These are phyloP conservation scores for Heteractis magnifica DNA, from an alignment of 92 coral and sea anemone species.

Conservation along the genomic window DNA sequence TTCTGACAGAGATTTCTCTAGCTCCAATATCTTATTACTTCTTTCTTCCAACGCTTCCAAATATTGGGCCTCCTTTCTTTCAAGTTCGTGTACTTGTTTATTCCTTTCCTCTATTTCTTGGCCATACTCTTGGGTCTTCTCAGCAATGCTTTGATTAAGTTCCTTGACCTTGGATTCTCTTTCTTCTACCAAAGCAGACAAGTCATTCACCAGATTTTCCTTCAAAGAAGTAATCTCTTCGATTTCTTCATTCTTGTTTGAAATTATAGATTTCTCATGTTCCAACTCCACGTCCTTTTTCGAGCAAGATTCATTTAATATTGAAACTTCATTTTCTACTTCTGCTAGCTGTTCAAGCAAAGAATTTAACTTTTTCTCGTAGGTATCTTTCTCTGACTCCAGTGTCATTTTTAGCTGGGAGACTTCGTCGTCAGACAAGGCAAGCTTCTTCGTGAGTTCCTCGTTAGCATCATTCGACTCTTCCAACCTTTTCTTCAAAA, in stretches of 20 bases:
- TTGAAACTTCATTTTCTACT: constrained; percentile 41
- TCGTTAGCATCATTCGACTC: constrained; percentile 25
- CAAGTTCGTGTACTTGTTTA: constrained; percentile 36
- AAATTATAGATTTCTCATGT: constrained; percentile 17
- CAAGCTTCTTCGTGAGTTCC: constrained; percentile 17
- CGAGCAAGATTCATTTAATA: constrained; percentile 44
- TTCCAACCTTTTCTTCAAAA: constrained; percentile 37
- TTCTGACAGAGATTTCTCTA: constrained; percentile 26
- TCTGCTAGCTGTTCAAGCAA: constrained; percentile 52
- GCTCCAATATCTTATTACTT: not conserved
- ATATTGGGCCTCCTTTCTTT: constrained; percentile 22
- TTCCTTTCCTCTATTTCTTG: constrained; percentile 46
- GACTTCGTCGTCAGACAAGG: not conserved
- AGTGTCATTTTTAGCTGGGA: not conserved
- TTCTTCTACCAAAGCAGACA: constrained; percentile 38
- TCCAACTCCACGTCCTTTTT: constrained; percentile 48
- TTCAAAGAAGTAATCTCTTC: constrained; percentile 45
- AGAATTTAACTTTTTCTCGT: constrained; percentile 42
- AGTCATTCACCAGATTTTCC: constrained; percentile 40
- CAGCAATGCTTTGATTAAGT: constrained; percentile 46
- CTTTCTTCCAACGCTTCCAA: constrained; percentile 29
- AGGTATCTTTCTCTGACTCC: constrained; percentile 19
- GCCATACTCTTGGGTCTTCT: constrained; percentile 48
- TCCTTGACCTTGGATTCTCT: constrained; percentile 40
- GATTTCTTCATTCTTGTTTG: constrained; percentile 52